Evolutionary conservation across 2,113 vertebrate genomes (phyloP).

Genomic region (Cephalopholis sonnerati): DNA sequence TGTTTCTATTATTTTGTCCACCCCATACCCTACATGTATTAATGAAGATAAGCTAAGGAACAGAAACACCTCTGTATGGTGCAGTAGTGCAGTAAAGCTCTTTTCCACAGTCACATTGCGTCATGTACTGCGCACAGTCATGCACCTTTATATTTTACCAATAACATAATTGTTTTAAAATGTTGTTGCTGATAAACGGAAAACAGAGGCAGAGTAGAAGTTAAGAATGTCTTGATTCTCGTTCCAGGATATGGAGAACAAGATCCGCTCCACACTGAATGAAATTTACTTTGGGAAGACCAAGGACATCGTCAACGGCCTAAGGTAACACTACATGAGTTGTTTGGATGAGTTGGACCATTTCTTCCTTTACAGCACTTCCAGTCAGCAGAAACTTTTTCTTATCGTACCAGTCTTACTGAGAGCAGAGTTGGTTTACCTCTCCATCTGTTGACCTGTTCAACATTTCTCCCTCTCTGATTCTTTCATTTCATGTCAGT

Average conservation of each 20-base stretch:
- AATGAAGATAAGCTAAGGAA: background rate
- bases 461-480: background rate
- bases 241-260: conserved; percentile 98
- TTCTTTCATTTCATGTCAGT: background rate
- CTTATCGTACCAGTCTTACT: background rate
- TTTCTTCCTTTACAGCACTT: conserved; percentile 32
- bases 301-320: conserved; percentile 99
- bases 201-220: background rate
- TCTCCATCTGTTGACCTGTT: conserved; percentile 5
- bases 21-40: background rate
- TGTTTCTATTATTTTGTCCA: background rate
- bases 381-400: background rate
- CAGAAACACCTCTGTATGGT: background rate
- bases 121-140: background rate
- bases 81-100: background rate
- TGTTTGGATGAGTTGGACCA: background rate
- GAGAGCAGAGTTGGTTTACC: background rate
- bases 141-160: background rate
- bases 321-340: conserved; percentile 87
- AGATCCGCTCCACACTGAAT: conserved; percentile 99
- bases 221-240: background rate
- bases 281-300: conserved; percentile 99
- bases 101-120: background rate
- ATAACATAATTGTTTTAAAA: background rate
- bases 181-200: no score